A percentile compares a stretch with the other conserved stretches of the same genome.
phyloP scores from a whole-genome alignment of 2,888 invertebrate species.

The Habrosyne pyritoides region DNA sequence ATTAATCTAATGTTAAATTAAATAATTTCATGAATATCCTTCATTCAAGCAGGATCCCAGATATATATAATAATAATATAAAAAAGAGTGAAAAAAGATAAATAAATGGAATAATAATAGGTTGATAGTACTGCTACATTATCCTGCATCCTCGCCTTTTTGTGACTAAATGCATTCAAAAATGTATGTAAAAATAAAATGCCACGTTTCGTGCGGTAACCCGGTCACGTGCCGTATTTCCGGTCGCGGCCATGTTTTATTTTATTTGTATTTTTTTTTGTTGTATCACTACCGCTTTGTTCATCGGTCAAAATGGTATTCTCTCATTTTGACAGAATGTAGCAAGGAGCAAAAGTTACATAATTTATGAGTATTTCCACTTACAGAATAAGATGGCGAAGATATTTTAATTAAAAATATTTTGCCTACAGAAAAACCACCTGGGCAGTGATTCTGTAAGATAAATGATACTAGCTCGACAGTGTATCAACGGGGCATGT shows the following conservation, averaged over 20 bases:
- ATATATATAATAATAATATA: no score
- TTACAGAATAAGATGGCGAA: no score
- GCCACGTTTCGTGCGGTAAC: conserved; percentile 4
- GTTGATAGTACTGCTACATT: background rate
- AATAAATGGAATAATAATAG: no score
- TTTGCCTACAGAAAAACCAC: no score
- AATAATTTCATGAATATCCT: no score
- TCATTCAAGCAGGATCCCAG: no score
- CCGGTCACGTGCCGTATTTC: conserved; percentile 9
- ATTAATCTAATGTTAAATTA: no score
- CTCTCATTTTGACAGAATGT: background rate
- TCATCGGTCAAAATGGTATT: background rate
- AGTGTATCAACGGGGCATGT: no score
- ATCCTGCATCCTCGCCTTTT: background rate
- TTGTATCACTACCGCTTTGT: background rate
- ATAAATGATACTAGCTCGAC: no score
- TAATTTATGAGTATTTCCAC: background rate
- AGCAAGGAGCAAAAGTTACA: background rate
- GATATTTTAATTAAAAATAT: no score
- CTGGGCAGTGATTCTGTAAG: no score
- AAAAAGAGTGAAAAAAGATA: no score
- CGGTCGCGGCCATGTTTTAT: background rate
- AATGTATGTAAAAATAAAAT: background rate
- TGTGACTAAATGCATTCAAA: background rate
- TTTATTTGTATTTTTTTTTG: background rate